Evolutionary conservation across 2,888 invertebrate species (phyloP), one percentile per base, ranked within the genome.

Genomic region (Agonopterix arenella): DNA sequence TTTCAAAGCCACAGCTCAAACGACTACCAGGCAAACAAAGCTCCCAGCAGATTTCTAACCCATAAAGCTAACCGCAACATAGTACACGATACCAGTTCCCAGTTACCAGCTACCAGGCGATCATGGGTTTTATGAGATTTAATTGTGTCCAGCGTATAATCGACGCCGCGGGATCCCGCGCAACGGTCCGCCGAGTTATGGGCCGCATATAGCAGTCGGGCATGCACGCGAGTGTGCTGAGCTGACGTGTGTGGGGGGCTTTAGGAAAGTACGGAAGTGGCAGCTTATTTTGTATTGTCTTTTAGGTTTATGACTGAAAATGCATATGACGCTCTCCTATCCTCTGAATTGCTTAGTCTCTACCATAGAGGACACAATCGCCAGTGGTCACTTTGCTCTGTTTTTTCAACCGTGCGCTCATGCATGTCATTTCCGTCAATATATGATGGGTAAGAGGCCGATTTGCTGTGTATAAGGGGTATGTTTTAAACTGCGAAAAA

Each of bases 91-190:
- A 28, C 28, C 7, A 28, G 28, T 28, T 28, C 28, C 28, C 28
- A 28, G 28, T 28, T 28, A 28, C 28, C 28, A 28, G 44, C 16
- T 66, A 68, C 66, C 57, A 70, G 70, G 70, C 56, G 61, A 68
- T 72, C 72, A 71, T 70, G 63, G 62, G 70, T 66, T 73, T 71
- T 76, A 76, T 74, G 69, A 67, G 64, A 60, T 72, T 75, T 76
- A 76, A 75, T 74, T 70, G 75, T 68, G 73, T 72, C 70, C 66
- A 57, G 46, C 59, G 68, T 70, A 67, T 73, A 76, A 76, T 73
- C 72, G 72, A 62, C 77, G 67, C 78, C 62, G 64, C 76, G 60
- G 79, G 79, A 73, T 64, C 68, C 70, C 53, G 67, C 50, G 61
- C 70, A 67, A 68, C 68, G 69, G 73, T 62, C 59, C 66, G 43